phyloP scores from a whole-genome alignment of 1,140 invertebrate genomes.

The Frieseomelitta varia region DNA sequence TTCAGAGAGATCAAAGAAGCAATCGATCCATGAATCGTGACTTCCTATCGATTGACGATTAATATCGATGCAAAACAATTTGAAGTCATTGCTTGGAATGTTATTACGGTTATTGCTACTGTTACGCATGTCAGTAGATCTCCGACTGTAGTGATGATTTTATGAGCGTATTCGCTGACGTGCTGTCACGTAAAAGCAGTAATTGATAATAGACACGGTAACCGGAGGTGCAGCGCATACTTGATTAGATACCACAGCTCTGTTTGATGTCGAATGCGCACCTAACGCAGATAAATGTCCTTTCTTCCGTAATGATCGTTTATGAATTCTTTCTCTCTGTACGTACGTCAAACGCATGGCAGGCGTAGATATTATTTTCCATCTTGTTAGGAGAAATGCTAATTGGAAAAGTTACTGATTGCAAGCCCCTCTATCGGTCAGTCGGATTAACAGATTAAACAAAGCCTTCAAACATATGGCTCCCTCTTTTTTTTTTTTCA shows the following conservation, averaged over 20 bases:
- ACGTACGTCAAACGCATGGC: not conserved
- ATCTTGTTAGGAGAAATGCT: not conserved
- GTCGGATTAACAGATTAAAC: not conserved
- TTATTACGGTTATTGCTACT: slow-evolving; percentile 64
- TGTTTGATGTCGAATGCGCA: not conserved
- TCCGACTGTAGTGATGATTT: slow-evolving; percentile 26
- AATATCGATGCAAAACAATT: slow-evolving; percentile 69
- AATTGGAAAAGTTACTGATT: too few relatives aligned
- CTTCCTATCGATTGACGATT: slow-evolving; percentile 60
- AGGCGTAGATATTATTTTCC: not conserved
- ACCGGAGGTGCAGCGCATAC: not conserved
- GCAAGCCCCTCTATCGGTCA: too few relatives aligned
- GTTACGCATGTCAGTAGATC: slow-evolving; percentile 50
- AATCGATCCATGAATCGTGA: not conserved
- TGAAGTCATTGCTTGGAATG: slow-evolving; percentile 59
- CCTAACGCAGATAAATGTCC: not conserved
- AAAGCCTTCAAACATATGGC: not conserved
- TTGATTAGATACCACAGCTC: not conserved
- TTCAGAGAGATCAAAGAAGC: not conserved
- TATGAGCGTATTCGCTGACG: slow-evolving; percentile 14
- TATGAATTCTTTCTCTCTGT: not conserved
- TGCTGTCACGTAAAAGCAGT: slow-evolving; percentile 24
- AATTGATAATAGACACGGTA: slow-evolving; percentile 48
- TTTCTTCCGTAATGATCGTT: not conserved
- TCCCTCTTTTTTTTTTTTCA: not conserved